Evolutionary conservation across 2,797 vertebrate species (phyloP), one percentile per base, ranked within the genome.

Genomic region (Enteromius unitaeniatus): DNA sequence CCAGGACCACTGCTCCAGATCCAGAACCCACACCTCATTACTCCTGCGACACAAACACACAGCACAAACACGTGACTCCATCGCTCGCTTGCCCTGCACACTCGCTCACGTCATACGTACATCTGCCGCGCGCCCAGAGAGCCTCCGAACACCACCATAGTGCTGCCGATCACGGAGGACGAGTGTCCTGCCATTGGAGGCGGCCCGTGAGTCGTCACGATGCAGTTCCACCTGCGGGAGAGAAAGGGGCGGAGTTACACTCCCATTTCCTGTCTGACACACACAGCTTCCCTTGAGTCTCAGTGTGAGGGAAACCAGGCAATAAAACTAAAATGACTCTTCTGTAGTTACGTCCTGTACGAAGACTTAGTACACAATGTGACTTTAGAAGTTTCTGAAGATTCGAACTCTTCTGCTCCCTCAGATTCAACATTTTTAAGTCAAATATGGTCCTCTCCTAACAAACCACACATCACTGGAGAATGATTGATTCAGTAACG

Each of bases 141-240:
- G 28, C 98, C 98, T 23, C 98, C 98, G 1, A 99, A 99, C 88
- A 99, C 98, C 13, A 99, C 96, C 98, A 99, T 99, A 70, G 94
- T 97, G 91, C 97, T 96, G 53, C 95, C 94, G 2, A 99, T 97
- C 31, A 99, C 98, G 17, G 98, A 99, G 14, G 97, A 98, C 3
- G 98, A 99, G 87, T 99, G 98, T 28, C 98, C 98, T 0, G 98
- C 98, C 97, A 99, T 99, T 7, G 98, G 98, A 62, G 97, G 98
- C 40, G 98, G 98, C 15, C 98, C 98, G 0, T 97, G 97, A 5
- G 97, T 99, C 3, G 98, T 99, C 74, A 99, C 98, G 10, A 99
- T 97, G 88, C 98, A 99, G 91, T 99, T 99, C 98, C 98, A 99
- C 98, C 98, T 99, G 81, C 2, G 3, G 28, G 81, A 5, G 31